These are phyloP conservation scores for Pinna nobilis DNA, from an alignment of 1,140 invertebrate genomes.

Conservation along the genomic window DNA sequence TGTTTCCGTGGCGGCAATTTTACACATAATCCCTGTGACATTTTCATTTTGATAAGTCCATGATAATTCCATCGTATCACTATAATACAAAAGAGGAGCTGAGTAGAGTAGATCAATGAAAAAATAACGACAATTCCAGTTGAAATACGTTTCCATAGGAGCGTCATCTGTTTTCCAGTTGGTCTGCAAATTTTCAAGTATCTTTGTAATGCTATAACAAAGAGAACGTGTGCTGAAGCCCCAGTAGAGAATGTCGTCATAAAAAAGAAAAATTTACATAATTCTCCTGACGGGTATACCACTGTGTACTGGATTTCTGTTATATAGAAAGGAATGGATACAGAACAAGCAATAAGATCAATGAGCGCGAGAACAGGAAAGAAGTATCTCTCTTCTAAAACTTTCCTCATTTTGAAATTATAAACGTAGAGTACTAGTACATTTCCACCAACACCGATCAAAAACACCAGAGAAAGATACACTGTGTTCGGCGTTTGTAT, in stretches of 20 bases:
- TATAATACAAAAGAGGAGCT: background rate
- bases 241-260: background rate
- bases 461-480: background rate
- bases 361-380: conserved; percentile 5
- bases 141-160: background rate
- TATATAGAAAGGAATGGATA: background rate
- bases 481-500: background rate
- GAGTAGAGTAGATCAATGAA: background rate
- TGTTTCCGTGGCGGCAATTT: background rate
- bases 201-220: conserved; percentile 1
- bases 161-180: conserved; percentile 4
- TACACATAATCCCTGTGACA: background rate
- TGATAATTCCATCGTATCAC: background rate
- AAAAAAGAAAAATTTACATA: conserved; percentile 1
- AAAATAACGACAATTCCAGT: background rate
- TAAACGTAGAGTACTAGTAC: conserved; percentile 3
- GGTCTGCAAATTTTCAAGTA: conserved; percentile 10
- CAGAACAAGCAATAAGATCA: background rate
- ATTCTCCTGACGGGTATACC: background rate
- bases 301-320: background rate
- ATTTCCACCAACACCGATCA: conserved; percentile 3
- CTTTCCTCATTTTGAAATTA: background rate
- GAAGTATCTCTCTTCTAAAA: background rate
- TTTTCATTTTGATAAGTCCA: background rate
- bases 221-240: conserved; percentile 4